phyloP scores from a whole-genome alignment of 2,797 vertebrate genomes.

The Rhincodon typus region DNA sequence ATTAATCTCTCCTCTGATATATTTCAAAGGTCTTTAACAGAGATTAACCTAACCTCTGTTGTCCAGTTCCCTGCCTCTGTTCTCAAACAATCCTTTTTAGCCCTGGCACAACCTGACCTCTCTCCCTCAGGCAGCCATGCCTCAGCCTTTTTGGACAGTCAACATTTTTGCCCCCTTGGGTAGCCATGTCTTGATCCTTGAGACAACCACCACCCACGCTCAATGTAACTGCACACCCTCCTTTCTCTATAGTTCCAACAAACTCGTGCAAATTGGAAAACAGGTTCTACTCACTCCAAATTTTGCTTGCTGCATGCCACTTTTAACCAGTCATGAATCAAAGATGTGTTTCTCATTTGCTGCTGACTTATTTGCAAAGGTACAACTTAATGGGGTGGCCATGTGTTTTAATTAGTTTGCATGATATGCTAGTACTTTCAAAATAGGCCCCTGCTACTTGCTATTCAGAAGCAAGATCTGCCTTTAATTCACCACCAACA shows the following conservation, averaged over 20 bases:
- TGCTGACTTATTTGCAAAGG: neutral
- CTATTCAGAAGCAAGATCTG: too few species aligned
- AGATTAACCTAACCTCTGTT: neutral
- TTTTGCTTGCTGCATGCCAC: neutral
- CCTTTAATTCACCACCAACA: neutral
- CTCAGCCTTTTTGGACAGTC: too few species aligned
- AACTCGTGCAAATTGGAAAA: neutral
- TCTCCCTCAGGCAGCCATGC: too few species aligned
- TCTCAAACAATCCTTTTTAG: neutral
- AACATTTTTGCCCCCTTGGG: too few species aligned
- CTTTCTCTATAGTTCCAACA: neutral
- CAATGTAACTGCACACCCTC: neutral
- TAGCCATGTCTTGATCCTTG: too few species aligned
- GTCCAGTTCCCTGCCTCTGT: neutral
- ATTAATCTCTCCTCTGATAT: neutral
- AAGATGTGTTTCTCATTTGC: neutral
- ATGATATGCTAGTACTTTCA: neutral
- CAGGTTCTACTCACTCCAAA: neutral
- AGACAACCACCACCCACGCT: neutral
- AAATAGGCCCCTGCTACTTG: too few species aligned
- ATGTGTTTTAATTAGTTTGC: neutral
- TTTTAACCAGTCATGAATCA: neutral
- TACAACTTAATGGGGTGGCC: neutral
- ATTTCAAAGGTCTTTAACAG: neutral
- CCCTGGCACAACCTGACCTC: neutral